These are phyloP conservation scores for Leucoraja ocellata DNA, from an alignment of 2,797 vertebrate species.

Conservation along the genomic window DNA sequence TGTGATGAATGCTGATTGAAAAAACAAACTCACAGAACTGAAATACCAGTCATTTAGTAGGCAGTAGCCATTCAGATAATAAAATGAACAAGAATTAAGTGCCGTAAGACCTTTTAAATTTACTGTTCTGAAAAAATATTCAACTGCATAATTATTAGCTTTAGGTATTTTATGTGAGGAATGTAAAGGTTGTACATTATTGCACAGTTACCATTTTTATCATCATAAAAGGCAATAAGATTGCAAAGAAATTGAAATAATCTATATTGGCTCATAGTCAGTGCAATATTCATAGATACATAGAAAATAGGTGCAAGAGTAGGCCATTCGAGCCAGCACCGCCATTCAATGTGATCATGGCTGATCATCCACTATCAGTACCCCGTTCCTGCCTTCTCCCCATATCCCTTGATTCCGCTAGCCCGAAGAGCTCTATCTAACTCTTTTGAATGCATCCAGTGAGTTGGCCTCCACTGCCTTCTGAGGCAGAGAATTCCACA, in stretches of 20 bases:
- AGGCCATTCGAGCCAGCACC: no score
- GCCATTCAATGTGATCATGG: no score
- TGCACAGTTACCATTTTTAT: background rate
- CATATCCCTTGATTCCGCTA: no score
- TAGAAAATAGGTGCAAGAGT: no score
- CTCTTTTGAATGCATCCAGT: no score
- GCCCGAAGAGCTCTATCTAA: no score
- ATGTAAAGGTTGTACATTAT: background rate
- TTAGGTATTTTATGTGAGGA: background rate
- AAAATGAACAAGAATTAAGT: background rate
- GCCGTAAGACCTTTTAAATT: constrained; percentile 39
- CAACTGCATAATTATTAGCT: background rate
- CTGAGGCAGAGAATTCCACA: no score
- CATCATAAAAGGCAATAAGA: background rate
- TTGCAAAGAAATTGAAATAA: background rate
- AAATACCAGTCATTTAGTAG: background rate
- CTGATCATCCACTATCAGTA: no score
- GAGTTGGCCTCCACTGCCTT: no score
- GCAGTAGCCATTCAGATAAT: background rate
- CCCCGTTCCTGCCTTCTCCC: no score
- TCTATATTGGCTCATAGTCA: background rate
- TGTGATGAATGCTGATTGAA: background rate
- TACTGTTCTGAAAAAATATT: constrained; percentile 42
- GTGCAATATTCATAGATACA: background rate
- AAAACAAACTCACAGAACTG: background rate